Evolutionary conservation across 2,797 vertebrate species (phyloP).

Genomic region (Chrosomus eos): DNA sequence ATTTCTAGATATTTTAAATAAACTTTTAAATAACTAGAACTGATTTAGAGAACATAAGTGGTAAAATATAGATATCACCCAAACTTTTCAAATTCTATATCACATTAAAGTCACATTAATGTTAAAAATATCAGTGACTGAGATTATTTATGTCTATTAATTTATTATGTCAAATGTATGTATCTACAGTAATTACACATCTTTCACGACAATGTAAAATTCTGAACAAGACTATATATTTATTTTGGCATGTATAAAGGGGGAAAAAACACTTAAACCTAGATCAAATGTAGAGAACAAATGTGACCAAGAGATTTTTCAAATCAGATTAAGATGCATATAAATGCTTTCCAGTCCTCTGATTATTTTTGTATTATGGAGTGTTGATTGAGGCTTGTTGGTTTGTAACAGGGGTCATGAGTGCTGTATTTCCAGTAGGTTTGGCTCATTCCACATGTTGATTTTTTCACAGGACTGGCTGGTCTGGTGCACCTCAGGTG

Average conservation of each 20-base stretch:
- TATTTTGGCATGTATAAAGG: neutral
- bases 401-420: neutral
- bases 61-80: neutral
- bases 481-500: neutral
- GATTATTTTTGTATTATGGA: slow-evolving; percentile 9
- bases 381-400: neutral
- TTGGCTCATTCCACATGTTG: neutral
- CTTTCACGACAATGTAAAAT: neutral
- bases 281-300: neutral
- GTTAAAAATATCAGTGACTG: too few species aligned
- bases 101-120: neutral
- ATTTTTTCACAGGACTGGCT: neutral
- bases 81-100: neutral
- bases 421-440: slow-evolving; percentile 27
- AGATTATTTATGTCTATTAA: neutral
- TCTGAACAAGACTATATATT: neutral
- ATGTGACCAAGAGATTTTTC: neutral
- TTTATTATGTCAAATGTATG: neutral
- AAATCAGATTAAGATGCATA: neutral
- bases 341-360: neutral
- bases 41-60: neutral
- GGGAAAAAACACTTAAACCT: neutral
- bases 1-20: too few species aligned
- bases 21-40: too few species aligned
- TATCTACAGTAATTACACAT: neutral